These are phyloP conservation scores for Aporophyla lueneburgensis DNA, from an alignment of 2,888 invertebrate species.

Conservation along the genomic window DNA sequence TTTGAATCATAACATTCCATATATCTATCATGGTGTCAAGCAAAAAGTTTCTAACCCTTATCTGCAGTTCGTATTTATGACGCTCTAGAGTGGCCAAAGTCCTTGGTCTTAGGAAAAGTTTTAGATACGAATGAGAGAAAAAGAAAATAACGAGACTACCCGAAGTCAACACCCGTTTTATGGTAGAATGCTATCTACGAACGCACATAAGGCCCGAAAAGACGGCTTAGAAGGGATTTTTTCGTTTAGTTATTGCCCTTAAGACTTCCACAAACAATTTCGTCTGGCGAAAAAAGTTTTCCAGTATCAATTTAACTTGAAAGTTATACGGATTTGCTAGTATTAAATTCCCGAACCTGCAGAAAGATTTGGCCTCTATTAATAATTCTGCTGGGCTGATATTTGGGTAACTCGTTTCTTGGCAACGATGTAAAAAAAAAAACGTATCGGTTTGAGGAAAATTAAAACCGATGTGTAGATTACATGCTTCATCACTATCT, in stretches of 20 bases:
- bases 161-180: constrained; percentile 70
- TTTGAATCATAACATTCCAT: constrained; percentile 11
- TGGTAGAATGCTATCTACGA: constrained; percentile 68
- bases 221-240: constrained; percentile 71
- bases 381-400: constrained; percentile 33
- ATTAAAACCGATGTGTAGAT: background rate
- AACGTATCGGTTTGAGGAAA: background rate
- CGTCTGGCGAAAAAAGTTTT: constrained; percentile 52
- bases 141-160: constrained; percentile 44
- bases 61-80: constrained; percentile 11
- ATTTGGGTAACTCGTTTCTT: constrained; percentile 31
- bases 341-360: constrained; percentile 31
- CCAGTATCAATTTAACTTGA: constrained; percentile 48
- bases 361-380: constrained; percentile 48
- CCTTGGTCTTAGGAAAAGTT: constrained; percentile 35
- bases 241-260: constrained; percentile 70
- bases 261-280: constrained; percentile 73
- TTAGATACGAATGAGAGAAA: constrained; percentile 35
- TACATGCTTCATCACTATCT: background rate
- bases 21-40: constrained; percentile 8
- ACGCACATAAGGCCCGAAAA: constrained; percentile 71
- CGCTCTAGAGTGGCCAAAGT: constrained; percentile 16
- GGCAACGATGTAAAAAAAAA: constrained; percentile 8
- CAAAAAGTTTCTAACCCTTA: constrained; percentile 20
- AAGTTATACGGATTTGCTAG: constrained; percentile 39